These are phyloP conservation scores for Acestrorhynchus altus DNA, from an alignment of 2,797 vertebrate genomes.

Conservation along the genomic window DNA sequence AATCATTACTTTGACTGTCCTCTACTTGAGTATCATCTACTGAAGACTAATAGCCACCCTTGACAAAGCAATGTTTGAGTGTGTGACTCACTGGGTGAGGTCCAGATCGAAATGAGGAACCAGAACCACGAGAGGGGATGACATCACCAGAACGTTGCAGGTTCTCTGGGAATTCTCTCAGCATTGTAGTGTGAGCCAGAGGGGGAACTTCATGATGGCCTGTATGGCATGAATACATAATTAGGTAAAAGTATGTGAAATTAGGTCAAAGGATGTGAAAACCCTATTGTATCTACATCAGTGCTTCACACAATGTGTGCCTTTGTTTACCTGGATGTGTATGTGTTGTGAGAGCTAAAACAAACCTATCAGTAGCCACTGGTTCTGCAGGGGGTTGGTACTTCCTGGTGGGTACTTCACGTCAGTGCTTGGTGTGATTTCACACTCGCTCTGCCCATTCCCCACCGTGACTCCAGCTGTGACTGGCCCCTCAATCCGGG, in stretches of 20 bases:
- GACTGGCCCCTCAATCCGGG: constrained; percentile 85
- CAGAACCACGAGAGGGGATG: constrained; percentile 71
- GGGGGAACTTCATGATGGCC: constrained; percentile 94
- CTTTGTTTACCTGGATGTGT: background rate
- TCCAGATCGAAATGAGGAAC: constrained; percentile 55
- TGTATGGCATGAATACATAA: constrained; percentile 58
- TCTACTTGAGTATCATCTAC: too few species aligned
- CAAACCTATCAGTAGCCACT: constrained; percentile 95
- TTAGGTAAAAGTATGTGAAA: background rate
- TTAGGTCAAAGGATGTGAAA: background rate
- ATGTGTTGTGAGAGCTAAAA: constrained; percentile 14
- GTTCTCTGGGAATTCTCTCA: constrained; percentile 85
- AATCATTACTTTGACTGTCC: too few species aligned
- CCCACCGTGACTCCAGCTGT: constrained; percentile 89
- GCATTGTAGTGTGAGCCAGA: constrained; percentile 93
- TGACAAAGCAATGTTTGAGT: background rate
- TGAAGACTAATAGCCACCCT: too few species aligned
- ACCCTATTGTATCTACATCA: background rate
- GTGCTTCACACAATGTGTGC: background rate
- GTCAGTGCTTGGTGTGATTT: constrained; percentile 88
- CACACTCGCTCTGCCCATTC: constrained; percentile 83
- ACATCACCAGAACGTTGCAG: constrained; percentile 79
- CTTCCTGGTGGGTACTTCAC: constrained; percentile 91
- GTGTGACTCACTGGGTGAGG: constrained; percentile 77
- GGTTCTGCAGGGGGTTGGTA: constrained; percentile 81